Base-by-base conservation (phyloP, 2,888 invertebrate species). In the Pterostichus niger region DNA sequence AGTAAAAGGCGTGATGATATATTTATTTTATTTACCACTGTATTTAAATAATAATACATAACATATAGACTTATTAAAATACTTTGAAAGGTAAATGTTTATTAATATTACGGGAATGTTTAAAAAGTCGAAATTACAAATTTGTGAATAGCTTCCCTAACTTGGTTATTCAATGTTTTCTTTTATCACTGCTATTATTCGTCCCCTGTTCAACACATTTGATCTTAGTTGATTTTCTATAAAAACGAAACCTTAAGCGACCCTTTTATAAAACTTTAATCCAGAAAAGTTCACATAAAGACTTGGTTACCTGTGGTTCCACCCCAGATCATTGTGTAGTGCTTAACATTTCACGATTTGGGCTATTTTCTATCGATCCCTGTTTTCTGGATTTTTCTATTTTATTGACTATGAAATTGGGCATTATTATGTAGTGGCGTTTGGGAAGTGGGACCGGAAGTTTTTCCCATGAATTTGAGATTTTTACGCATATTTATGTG, bases 341-440 rank as follows among this genome's bases (percentile, higher is more conserved):
- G 64, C 31, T 73, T 73, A 24, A 73, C 73, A 73, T 64, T 64
- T 64, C 64, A 35, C 33, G 17, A 64, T 31, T 31, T 64, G n/a
- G 64, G 56, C 61, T 71, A 46, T 15, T 68, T 64, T 68, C 71
- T 71, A 80, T 71, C 59, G 13, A 80, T 64, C 80, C 80, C 71
- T 40, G 40, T 71, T 80, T 77, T 80, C 71, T 71, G 68, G 46
- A 80, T 80, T 80, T 24, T 54, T 71, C 79, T 80, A 71, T 71
- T 80, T 80, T 80, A 80, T 80, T 71, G 71, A 44, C 80, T 80
- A 80, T 80, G 71, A 80, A 80, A 80, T 80, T 80, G 54, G 56
- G 64, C 44, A 64, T 46, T 80, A 56, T 44, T 52, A n/a, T 9
- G 33, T 71, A 44, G 15, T 46, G 75, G 13, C 35, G 52, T 80